Base-by-base conservation (phyloP, 30 jellyfish, hydroid and myxozoan genomes). In the Catostylus mosaicus region DNA sequence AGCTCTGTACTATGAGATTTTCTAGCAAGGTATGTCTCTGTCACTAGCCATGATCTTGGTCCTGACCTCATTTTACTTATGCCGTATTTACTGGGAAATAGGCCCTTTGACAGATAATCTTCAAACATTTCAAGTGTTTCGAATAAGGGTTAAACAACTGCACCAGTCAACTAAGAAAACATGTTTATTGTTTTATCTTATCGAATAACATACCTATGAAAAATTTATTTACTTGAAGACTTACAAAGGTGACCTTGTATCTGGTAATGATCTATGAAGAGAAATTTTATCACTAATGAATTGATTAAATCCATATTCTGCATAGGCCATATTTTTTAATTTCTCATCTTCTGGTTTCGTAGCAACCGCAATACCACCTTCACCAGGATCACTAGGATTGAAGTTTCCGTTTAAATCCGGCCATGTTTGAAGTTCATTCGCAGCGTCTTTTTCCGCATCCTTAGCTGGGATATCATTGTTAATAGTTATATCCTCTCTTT, bases 251-350 rank as follows among this genome's bases (percentile, higher is more conserved):
- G 90, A 87, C 63, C 99, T 80, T 4, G 97, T 91, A 70, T 95
- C 98, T 26, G 97, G 85, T 43, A 95, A 60, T 5, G 97, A 86
- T 19, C 99, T 90, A 50, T 89, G 95, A 24, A 89, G 88, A 18
- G 97, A 89, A 52, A 95, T 95, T 60, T 95, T 89, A 73, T 95
- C 99, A 72, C 99, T 95, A 26, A 89, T 70, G 71, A 34, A 95
- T 62, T 95, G 99, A 77, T 95, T 95, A 59, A 95, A 95, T 1
- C 99, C 99, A 82, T 95, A 95, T 52, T 77, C 96, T 11, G 95
- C 87, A 75, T 95, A 95, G 2, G 99, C 97, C 51, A 32, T 79
- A 37, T 89, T 67, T 60, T 72, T 72, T 34, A 77, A 73, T 69
- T 14, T 40, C 38, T 82, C 91, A 51, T 94, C 96, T 70, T 84